Percentiles rank a stretch among this genome's conserved stretches.
Conservation (phyloP, 1,140 invertebrate species). For the Drosophila murphyi region DNA sequence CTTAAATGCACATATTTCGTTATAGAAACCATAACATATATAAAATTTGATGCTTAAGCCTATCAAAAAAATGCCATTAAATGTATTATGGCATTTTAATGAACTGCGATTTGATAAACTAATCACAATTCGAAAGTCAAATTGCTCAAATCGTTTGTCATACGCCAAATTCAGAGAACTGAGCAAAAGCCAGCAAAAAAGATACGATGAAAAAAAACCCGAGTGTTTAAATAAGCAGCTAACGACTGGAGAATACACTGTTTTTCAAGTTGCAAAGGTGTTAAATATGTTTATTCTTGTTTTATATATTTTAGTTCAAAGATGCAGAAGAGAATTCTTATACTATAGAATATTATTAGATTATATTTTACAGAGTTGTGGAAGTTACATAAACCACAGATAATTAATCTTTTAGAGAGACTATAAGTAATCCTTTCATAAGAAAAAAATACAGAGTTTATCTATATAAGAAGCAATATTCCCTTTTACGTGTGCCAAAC, state of each 20-base stretch:
- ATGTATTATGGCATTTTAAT: conserved; percentile 58
- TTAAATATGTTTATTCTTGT: no score
- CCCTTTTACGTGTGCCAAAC: no score
- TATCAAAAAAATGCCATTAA: conserved; percentile 46
- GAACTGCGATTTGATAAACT: conserved; percentile 67
- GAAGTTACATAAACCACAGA: no score
- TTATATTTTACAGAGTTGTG: no score
- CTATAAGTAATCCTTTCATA: no score
- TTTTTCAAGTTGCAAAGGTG: no score
- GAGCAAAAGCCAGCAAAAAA: conserved; percentile 35
- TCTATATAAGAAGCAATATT: no score
- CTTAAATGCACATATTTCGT: conserved; percentile 24
- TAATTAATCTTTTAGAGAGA: no score
- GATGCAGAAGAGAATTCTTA: no score
- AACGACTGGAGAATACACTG: conserved; percentile 13
- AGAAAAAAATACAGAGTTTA: no score
- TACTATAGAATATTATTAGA: no score
- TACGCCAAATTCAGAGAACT: conserved; percentile 29
- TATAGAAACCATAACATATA: conserved; percentile 14
- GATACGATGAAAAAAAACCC: conserved; percentile 1
- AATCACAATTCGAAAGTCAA: conserved; percentile 72
- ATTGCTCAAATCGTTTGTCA: conserved; percentile 70
- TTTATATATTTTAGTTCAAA: no score
- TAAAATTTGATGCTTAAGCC: conserved; percentile 4
- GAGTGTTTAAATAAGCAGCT: not conserved